These are phyloP conservation scores for Bombylius major DNA, from an alignment of 2,888 invertebrate species.

Conservation along the genomic window DNA sequence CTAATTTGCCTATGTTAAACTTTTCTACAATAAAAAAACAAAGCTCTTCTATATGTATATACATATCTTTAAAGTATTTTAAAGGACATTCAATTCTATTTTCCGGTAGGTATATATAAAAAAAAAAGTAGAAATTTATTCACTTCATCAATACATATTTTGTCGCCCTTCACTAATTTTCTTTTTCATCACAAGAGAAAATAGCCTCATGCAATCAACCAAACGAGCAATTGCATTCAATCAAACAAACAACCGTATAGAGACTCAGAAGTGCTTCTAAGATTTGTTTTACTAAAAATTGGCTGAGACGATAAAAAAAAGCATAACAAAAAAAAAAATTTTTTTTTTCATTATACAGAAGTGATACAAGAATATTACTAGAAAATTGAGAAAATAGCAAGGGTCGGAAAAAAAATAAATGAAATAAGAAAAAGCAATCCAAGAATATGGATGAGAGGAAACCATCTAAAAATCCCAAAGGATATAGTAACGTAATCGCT, in stretches of 20 bases:
- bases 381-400: not conserved
- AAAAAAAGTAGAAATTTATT: not conserved
- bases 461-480: conserved; percentile 15
- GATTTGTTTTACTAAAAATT: conserved; percentile 15
- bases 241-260: conserved; percentile 12
- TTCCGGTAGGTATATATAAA: not conserved
- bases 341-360: conserved; percentile 3
- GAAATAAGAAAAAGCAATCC: not conserved
- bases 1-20: no score
- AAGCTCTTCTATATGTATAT: no score
- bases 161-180: conserved; percentile 8
- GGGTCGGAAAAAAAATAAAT: not conserved
- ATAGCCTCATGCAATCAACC: not conserved
- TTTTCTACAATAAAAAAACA: no score
- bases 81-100: not conserved
- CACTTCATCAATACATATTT: conserved; percentile 4
- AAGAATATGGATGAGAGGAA: conserved; percentile 1
- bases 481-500: conserved; percentile 21
- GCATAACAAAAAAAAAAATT: conserved; percentile 11
- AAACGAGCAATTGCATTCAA: conserved; percentile 14
- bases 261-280: conserved; percentile 2
- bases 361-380: no score
- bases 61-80: no score
- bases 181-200: not conserved
- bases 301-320: conserved; percentile 15